Conservation (phyloP, 2,113 vertebrate genomes). For the Brienomyrus longianalis region DNA sequence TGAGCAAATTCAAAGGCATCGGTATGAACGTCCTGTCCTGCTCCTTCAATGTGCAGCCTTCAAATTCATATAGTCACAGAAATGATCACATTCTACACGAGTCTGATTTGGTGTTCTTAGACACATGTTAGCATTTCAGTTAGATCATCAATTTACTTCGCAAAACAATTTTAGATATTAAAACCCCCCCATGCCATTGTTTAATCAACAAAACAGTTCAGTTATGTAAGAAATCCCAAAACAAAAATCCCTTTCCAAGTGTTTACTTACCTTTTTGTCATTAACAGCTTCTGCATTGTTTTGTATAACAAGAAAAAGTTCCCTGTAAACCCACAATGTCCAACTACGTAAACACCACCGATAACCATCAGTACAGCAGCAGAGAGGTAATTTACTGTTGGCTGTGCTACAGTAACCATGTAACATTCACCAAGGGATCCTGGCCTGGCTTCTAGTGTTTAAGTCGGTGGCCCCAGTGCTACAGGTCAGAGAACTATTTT, state of each 20-base stretch:
- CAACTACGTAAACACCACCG: background rate
- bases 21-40: background rate
- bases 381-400: background rate
- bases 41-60: background rate
- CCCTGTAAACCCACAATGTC: background rate
- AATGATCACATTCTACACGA: background rate
- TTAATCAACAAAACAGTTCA: background rate
- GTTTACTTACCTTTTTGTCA: background rate
- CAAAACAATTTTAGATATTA: background rate
- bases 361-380: background rate
- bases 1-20: background rate
- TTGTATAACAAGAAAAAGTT: background rate
- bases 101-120: background rate
- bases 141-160: background rate
- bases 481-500: background rate
- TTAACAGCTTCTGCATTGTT: background rate
- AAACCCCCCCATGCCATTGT: background rate
- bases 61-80: background rate
- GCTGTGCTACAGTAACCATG: background rate
- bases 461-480: background rate
- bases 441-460: background rate
- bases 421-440: background rate
- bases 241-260: background rate
- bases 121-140: background rate
- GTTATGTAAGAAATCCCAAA: background rate